phyloP scores from a whole-genome alignment of 2,888 invertebrate species.

The Pycnomerus fuliginosus region DNA sequence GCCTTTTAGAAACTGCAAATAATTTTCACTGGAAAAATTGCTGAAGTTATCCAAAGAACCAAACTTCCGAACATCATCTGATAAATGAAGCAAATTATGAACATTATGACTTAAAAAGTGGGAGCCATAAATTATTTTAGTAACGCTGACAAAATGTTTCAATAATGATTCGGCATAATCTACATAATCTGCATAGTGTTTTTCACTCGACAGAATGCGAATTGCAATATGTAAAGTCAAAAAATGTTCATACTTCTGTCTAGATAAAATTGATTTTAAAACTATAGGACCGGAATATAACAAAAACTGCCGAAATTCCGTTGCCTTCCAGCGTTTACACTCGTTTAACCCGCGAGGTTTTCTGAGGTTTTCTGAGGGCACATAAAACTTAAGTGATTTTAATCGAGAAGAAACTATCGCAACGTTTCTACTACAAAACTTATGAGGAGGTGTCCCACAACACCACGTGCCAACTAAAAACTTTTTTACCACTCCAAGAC shows the following conservation, averaged over 20 bases:
- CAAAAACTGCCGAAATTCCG: not conserved
- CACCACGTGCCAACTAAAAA: not conserved
- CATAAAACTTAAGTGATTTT: not conserved
- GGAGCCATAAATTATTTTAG: not conserved
- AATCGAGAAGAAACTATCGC: not conserved
- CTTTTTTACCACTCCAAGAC: not conserved
- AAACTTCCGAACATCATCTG: slow-evolving; percentile 14
- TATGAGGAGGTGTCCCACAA: not conserved
- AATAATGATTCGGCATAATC: slow-evolving; percentile 2
- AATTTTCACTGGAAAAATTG: slow-evolving; percentile 20
- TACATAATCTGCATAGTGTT: not conserved
- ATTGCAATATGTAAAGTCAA: slow-evolving; percentile 1
- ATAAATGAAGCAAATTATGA: slow-evolving; percentile 15
- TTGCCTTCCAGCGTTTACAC: not conserved
- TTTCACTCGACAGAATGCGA: not conserved
- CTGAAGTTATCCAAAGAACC: slow-evolving; percentile 11
- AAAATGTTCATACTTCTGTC: not conserved
- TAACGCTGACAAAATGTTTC: not conserved
- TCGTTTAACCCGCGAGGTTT: not conserved
- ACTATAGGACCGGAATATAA: not conserved
- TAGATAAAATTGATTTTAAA: not conserved
- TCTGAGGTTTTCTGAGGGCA: not conserved
- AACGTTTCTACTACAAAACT: not conserved
- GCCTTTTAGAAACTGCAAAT: slow-evolving; percentile 12
- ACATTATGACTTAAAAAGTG: slow-evolving; percentile 10